These are phyloP conservation scores for Ptilorrhoa leucosticta DNA, from an alignment of 2,113 vertebrate genomes.

Conservation along the genomic window DNA sequence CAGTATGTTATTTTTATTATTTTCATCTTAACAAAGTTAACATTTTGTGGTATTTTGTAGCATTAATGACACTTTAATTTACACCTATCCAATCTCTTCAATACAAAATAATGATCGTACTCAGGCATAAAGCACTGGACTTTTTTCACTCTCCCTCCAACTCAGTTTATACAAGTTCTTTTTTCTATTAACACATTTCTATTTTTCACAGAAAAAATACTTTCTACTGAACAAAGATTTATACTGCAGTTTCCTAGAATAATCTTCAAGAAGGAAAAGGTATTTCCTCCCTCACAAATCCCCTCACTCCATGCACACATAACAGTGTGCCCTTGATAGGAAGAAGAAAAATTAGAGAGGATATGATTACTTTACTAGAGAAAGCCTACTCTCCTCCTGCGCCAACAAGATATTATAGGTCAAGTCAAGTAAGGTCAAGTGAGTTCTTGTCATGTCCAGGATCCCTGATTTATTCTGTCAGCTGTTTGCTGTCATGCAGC, in stretches of 20 bases:
- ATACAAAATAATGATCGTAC: not conserved
- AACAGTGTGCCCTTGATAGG: slow-evolving; percentile 6
- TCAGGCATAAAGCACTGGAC: not conserved
- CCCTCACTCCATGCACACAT: not conserved
- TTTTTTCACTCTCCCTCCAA: not conserved
- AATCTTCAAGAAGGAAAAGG: slow-evolving; percentile 42
- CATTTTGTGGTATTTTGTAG: not conserved
- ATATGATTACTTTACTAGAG: slow-evolving; percentile 52
- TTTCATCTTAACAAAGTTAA: not conserved
- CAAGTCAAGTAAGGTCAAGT: slow-evolving; percentile 54
- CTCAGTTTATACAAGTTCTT: not conserved
- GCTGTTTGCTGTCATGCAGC: slow-evolving; percentile 30
- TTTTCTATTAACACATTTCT: not conserved
- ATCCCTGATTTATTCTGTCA: slow-evolving; percentile 49
- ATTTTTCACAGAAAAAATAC: slow-evolving; percentile 1
- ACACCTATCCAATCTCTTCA: not conserved
- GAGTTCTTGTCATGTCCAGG: slow-evolving; percentile 40
- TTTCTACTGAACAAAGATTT: slow-evolving; percentile 3
- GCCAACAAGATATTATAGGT: slow-evolving; percentile 46
- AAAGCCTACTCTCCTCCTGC: not conserved
- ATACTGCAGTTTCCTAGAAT: slow-evolving; percentile 34
- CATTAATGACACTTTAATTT: not conserved
- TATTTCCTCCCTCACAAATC: slow-evolving; percentile 50
- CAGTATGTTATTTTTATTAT: not conserved
- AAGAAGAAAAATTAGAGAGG: slow-evolving; percentile 51